These are phyloP conservation scores for Pionites leucogaster DNA, from an alignment of 2,113 vertebrate species.

Conservation along the genomic window DNA sequence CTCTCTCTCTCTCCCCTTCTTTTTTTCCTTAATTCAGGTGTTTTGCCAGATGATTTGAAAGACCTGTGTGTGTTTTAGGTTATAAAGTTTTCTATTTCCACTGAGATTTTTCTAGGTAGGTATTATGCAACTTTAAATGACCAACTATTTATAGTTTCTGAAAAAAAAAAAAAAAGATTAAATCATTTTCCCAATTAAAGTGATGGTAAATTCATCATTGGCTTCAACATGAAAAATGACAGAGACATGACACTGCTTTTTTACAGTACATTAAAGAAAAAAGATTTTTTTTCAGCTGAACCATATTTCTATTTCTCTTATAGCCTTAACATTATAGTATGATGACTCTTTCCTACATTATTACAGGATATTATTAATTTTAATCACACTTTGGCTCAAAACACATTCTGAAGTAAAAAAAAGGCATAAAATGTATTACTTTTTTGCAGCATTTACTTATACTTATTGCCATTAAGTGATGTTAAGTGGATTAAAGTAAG, in stretches of 20 bases:
- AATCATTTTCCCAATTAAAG: not conserved
- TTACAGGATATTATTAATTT: not conserved
- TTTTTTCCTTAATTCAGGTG: constrained; percentile 36
- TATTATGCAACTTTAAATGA: not conserved
- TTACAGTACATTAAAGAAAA: not conserved
- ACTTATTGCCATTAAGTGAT: not conserved
- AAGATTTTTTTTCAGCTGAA: not conserved
- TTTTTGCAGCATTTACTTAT: not conserved
- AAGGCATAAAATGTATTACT: not conserved
- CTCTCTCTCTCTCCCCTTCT: not conserved
- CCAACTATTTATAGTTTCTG: not conserved
- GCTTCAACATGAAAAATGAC: not conserved
- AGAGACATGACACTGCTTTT: not conserved
- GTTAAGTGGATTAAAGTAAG: not conserved
- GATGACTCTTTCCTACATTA: not conserved
- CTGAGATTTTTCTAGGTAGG: not conserved
- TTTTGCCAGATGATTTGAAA: constrained; percentile 37
- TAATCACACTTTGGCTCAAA: not conserved
- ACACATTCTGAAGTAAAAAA: not conserved
- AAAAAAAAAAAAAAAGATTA: not conserved
- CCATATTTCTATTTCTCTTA: not conserved
- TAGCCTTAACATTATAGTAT: not conserved
- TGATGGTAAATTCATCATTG: accelerated
- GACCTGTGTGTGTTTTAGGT: constrained; percentile 3
- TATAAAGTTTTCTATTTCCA: not conserved